Evolutionary conservation across 2,113 vertebrate species (phyloP), one percentile per base, ranked within the genome.

Genomic region (Triplophysa siluroides): DNA sequence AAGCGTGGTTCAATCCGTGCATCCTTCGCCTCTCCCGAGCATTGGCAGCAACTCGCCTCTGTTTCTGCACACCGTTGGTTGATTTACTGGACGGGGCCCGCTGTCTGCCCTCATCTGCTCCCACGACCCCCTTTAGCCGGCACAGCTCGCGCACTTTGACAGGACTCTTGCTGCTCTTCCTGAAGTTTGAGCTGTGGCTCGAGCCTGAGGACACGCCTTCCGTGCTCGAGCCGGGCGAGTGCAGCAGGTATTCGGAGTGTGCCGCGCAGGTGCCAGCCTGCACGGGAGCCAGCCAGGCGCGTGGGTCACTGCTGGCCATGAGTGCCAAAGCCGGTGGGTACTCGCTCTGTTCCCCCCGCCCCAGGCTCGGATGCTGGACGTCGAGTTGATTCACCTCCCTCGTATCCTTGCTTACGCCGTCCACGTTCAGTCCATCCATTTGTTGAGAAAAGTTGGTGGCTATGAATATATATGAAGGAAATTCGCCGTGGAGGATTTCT

Each of bases 1-100:
- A 98, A 66, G 96, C 97, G 89, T 97, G 95, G 91, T 98, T 98
- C 45, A 98, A 90, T 56, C 97, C 97, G 87, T 98, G 96, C 97
- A 98, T 98, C 80, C 97, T 89, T 83, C 96, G 91, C 82, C 97
- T 88, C 88, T 98, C 97, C 58, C 97, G 91, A 73, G 96, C 96
- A 83, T 98, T 98, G 78, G 96, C 96, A 16, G 96, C 96, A 84
- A 96, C 90, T 70, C 96, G 90, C 84, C 96, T 89, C 84, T 97
- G 96, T 87, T 91, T 96, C 89, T 96, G 95, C 64, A 98, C 91
- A 26, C 92, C 95, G 61, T 89, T 92, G 75, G 74, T 80, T 23
- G 91, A 83, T 68, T 92, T 94, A 87, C 90, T 88, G 88, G 92
- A 92, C 21, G 92, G 92, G 19, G 92, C 91, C 81, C 93, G 85